Percentiles rank a stretch among this genome's conserved stretches.
phyloP scores from a whole-genome alignment of 2,113 vertebrate genomes.

The Nothocercus julius region DNA sequence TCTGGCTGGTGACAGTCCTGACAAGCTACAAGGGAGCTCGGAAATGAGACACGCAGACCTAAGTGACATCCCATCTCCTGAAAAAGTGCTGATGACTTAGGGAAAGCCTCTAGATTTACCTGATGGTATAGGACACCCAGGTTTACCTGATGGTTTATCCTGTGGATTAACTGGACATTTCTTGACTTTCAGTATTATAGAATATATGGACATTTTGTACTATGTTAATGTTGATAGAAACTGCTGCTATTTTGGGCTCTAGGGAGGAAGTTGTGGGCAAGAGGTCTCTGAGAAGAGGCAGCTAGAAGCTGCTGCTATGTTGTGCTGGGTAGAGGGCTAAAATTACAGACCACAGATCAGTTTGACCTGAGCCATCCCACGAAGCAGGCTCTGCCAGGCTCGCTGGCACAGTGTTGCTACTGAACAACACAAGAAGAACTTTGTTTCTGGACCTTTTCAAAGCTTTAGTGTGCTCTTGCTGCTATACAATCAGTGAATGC shows the following conservation, averaged over 20 bases:
- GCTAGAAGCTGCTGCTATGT: background rate
- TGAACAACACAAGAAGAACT: background rate
- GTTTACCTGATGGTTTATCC: background rate
- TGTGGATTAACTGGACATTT: background rate
- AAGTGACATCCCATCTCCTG: background rate
- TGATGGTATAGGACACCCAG: background rate
- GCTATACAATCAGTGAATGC: background rate
- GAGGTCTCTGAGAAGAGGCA: background rate
- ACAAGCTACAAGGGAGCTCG: background rate
- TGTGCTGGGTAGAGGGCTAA: background rate
- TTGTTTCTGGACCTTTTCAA: constrained; percentile 33
- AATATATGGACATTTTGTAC: background rate
- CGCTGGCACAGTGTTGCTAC: background rate
- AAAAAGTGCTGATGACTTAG: background rate
- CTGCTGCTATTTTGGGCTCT: background rate
- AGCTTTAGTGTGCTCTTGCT: background rate
- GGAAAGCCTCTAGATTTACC: background rate
- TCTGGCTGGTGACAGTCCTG: background rate
- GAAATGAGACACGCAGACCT: background rate
- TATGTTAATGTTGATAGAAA: background rate
- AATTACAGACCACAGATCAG: background rate
- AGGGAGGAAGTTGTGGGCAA: constrained; percentile 4
- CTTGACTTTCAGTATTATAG: background rate
- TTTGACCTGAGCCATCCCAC: background rate
- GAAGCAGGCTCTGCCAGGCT: background rate